Evolutionary conservation across 2,888 invertebrate species (phyloP), one percentile per base, ranked within the genome.

Genomic region (Coenonympha glycerion): DNA sequence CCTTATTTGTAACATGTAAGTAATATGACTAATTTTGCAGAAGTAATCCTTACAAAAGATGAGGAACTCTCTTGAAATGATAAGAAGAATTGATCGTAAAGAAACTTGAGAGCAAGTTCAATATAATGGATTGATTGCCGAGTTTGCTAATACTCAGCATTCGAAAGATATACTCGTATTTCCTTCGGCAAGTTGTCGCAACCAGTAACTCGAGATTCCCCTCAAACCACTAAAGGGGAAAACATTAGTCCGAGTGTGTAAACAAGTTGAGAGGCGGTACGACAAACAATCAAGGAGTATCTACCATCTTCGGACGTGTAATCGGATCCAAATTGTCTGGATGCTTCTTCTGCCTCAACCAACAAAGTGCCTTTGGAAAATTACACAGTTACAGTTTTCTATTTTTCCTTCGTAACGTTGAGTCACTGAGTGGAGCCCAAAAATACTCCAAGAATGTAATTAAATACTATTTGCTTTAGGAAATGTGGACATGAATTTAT

Each of bases 311-410:
- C 56, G 64, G 68, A 73, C 70, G 63, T 73, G 80, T 79, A 82
- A 80, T 80, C 76, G 72, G 79, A 80, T 79, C 77, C 71, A 76
- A 79, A 77, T 70, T 69, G 65, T 71, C 66, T 69, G 64, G 66
- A 52, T 50, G 66, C 65, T 65, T 67, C 68, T 72, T 66, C 60
- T 65, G 66, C 68, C 69, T 65, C 60, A 66, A 68, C 70, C 61
- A 67, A 68, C 70, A 73, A 69, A 69, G 68, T 66, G 52, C 44
- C 61, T 63, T 64, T 70, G 73, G 67, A 65, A 73, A 74, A 76
- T 76, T 71, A 70, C 70, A 66, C 62, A 46, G 24, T 49, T 41
- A 36, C 22, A 47, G 18, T 26, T 31, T 48, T 22, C 31, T 40
- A 39, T 31, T 53, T 30, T 47, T 21, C 34, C 9, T 39, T 1